phyloP scores from a whole-genome alignment of 2,888 invertebrate species.

The Dryomyza anilis region DNA sequence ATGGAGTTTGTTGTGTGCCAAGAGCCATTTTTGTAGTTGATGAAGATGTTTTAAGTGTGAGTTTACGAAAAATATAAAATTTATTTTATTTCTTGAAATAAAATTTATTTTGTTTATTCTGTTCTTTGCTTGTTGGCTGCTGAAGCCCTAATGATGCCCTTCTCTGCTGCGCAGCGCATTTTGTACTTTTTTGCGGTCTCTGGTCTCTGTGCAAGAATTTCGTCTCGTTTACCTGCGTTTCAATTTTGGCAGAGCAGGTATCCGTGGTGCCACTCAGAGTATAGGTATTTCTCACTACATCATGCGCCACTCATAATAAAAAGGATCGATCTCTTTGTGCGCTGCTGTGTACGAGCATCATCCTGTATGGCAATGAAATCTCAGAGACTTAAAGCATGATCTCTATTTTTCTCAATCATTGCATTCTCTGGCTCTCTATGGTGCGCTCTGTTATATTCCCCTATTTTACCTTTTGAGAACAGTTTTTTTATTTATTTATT shows the following conservation, averaged over 20 bases:
- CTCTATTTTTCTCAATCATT: no score
- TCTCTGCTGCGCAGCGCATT: constrained; percentile 50
- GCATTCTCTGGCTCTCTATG: background rate
- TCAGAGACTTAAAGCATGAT: no score
- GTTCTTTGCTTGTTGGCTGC: constrained; percentile 49
- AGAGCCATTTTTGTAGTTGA: constrained; percentile 23
- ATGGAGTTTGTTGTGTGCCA: constrained; percentile 26
- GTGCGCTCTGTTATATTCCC: background rate
- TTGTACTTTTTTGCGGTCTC: constrained; percentile 43
- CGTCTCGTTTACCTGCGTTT: background rate
- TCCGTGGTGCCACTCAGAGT: background rate
- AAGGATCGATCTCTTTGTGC: background rate
- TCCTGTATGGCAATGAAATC: background rate
- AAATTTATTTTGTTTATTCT: background rate
- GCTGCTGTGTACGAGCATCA: background rate
- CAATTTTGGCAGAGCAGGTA: background rate
- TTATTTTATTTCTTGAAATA: background rate
- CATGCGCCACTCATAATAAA: background rate
- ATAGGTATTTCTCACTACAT: background rate
- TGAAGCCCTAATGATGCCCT: constrained; percentile 59
- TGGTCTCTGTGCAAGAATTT: background rate
- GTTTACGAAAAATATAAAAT: background rate
- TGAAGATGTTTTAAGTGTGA: background rate
- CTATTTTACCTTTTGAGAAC: background rate
- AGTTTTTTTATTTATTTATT: background rate